A percentile compares a stretch with the other conserved stretches of the same genome.
phyloP scores from a whole-genome alignment of 2,888 invertebrate species.

The Heliconius ismenius region DNA sequence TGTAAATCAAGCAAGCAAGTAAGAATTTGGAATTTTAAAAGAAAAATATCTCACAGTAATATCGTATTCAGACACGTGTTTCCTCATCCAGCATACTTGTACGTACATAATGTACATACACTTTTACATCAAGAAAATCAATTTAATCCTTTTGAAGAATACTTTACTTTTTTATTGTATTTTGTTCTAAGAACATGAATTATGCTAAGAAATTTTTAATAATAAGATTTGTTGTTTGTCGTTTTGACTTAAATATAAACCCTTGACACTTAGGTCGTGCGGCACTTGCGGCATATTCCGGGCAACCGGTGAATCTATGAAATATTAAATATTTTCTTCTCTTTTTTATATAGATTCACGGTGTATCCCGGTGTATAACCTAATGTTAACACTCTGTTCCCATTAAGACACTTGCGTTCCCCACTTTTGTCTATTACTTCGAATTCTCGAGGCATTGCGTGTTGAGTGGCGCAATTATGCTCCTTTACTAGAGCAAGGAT shows the following conservation, averaged over 20 bases:
- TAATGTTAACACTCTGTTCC: too few species aligned
- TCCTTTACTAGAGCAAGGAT: neutral
- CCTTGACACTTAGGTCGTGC: too few species aligned
- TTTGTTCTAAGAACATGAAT: neutral
- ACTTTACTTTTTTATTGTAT: neutral
- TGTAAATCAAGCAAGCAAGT: conserved; percentile 1
- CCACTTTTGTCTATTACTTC: too few species aligned
- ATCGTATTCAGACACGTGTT: conserved; percentile 13
- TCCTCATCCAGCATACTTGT: neutral
- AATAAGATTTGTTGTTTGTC: too few species aligned
- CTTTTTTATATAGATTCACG: neutral
- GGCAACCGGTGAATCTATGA: too few species aligned
- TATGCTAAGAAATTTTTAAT: too few species aligned
- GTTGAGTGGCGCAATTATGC: too few species aligned
- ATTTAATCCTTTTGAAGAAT: neutral
- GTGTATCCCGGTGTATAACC: too few species aligned
- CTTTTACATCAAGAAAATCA: neutral
- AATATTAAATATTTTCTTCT: neutral
- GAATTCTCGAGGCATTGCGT: too few species aligned
- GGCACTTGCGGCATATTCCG: too few species aligned
- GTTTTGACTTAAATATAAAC: too few species aligned
- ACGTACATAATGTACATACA: neutral
- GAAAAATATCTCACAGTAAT: conserved; percentile 5
- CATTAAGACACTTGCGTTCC: too few species aligned
- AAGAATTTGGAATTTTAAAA: neutral